phyloP scores from a whole-genome alignment of 2,113 vertebrate species.

The Plestiodon gilberti region DNA sequence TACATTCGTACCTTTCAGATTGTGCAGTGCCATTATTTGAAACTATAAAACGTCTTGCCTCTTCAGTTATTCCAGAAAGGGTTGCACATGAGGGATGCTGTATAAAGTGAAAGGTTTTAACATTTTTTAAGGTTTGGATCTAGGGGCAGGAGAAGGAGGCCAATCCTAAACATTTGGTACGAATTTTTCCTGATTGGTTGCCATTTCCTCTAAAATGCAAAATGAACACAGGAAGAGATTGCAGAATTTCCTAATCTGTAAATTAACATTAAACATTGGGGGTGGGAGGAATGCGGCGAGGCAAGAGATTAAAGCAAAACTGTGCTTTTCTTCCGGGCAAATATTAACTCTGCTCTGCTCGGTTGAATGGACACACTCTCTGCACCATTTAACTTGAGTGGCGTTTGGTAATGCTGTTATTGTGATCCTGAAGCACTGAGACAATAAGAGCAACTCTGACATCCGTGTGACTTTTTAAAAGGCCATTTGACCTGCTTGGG shows the following conservation, averaged over 20 bases:
- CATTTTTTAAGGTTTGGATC: not conserved
- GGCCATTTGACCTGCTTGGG: constrained; percentile 31
- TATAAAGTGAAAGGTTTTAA: not conserved
- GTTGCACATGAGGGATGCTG: constrained; percentile 4
- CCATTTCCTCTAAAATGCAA: constrained; percentile 54
- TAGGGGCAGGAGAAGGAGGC: not conserved
- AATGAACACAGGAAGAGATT: constrained; percentile 34
- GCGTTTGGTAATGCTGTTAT: not conserved
- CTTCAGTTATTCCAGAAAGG: constrained; percentile 27
- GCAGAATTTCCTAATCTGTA: constrained; percentile 38
- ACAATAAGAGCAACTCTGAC: constrained; percentile 31
- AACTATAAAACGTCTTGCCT: not conserved
- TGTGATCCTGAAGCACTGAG: not conserved
- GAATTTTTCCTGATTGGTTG: no score
- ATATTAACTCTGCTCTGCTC: constrained; percentile 57
- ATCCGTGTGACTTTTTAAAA: constrained; percentile 49
- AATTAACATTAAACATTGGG: not conserved
- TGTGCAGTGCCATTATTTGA: not conserved
- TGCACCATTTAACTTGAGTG: constrained; percentile 47
- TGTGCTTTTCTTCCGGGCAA: constrained; percentile 46
- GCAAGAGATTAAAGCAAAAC: not conserved
- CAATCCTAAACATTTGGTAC: no score
- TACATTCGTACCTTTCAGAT: not conserved
- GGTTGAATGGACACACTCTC: constrained; percentile 39
- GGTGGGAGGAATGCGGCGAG: constrained; percentile 11